Evolutionary conservation across 2,888 invertebrate species (phyloP), one percentile per base, ranked within the genome.

Genomic region (Morpho deidamia): DNA sequence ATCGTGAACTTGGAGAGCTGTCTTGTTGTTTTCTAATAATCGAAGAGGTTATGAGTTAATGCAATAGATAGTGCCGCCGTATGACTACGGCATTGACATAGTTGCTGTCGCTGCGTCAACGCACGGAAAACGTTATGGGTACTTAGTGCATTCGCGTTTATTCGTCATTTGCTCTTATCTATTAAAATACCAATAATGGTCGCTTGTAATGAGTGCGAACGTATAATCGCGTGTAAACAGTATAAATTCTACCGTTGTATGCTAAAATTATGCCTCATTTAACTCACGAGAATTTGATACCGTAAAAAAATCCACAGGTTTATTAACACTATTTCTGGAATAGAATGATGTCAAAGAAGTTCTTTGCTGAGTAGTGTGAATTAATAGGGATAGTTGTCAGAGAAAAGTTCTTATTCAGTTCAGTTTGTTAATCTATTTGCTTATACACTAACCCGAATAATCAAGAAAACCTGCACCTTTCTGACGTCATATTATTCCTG

Each of bases 21-120:
- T 56, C 55, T 41, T 40, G 48, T 41, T 40, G 56, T 64, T 62
- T 64, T 66, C 60, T 58, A 63, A 59, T 81, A 76, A 76, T 71
- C 77, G 74, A 79, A 81, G 74, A 80, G 76, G 77, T 83, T 87
- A 83, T 83, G 78, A 79, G 77, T 74, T 68, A 67, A 75, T 68
- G 72, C 74, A 83, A 83, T 81, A 79, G 78, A 68, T 76, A 74
- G 70, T 72, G 64, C 62, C 64, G 64, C 66, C 68, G 66, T 69
- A 70, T 70, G 68, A 69, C 69, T 72, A 60, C 76, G 88, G 77
- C 87, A 88, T 87, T 88, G 88, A 88, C 88, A 88, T 74, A 88
- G 80, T 83, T 88, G 79, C 68, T 70, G 74, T 71, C 75, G 66
- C 66, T 68, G 57, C 74, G 75, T 77, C 83, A 78, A 73, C 69